phyloP scores from a whole-genome alignment of 2,888 invertebrate genomes.

The Drosophila robusta region DNA sequence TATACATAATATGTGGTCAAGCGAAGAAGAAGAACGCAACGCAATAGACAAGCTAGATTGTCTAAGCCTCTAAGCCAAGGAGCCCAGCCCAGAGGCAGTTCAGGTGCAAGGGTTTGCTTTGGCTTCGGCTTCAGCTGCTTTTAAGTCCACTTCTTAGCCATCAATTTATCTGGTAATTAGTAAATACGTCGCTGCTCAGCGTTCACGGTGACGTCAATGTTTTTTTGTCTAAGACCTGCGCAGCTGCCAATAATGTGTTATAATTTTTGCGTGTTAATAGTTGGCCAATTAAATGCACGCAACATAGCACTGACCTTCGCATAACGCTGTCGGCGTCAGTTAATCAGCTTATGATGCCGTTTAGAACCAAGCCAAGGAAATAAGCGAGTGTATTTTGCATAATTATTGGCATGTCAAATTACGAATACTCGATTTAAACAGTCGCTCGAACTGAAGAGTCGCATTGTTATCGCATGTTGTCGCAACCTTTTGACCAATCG shows the following conservation, averaged over 20 bases:
- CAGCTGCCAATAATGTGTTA: conserved; percentile 42
- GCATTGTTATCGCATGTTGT: too few relatives aligned
- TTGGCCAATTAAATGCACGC: conserved; percentile 45
- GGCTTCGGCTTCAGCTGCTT: too few relatives aligned
- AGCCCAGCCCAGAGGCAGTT: neutral
- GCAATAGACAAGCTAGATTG: neutral
- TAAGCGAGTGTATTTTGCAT: too few relatives aligned
- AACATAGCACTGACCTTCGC: conserved; percentile 28
- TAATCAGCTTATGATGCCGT: conserved; percentile 25
- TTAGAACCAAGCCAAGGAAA: conserved; percentile 9
- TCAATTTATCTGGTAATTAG: conserved; percentile 41
- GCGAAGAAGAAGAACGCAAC: too few relatives aligned
- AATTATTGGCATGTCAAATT: too few relatives aligned
- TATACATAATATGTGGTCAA: neutral
- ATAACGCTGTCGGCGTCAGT: conserved; percentile 3
- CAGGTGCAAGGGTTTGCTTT: conserved; percentile 27
- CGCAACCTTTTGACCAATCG: too few relatives aligned
- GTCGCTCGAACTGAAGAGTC: too few relatives aligned
- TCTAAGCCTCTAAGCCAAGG: neutral
- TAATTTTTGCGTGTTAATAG: conserved; percentile 20
- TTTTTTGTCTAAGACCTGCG: neutral
- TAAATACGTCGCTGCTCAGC: conserved; percentile 9
- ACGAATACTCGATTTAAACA: too few relatives aligned
- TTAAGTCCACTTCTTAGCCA: conserved; percentile 3
- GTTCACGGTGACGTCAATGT: neutral